These are phyloP conservation scores for Sylvicapra grimmia DNA, from an alignment of 2,113 vertebrate species.

Conservation along the genomic window DNA sequence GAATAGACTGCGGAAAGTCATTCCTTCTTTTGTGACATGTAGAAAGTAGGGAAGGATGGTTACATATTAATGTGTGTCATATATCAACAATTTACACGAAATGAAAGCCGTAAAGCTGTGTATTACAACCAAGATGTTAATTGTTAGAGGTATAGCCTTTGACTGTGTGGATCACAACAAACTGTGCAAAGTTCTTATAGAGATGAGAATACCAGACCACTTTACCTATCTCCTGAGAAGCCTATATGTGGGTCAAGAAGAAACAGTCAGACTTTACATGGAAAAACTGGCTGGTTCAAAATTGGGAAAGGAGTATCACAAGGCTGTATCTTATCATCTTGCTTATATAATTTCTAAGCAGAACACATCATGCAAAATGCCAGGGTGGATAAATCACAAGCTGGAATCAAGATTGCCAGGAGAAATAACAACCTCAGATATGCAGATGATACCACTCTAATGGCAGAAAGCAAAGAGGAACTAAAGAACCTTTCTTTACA, in stretches of 20 bases:
- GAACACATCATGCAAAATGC: background rate
- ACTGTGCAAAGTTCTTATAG: background rate
- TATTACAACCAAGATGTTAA: background rate
- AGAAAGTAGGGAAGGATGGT: background rate
- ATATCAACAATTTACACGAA: background rate
- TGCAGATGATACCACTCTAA: background rate
- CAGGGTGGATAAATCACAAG: background rate
- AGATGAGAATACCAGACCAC: background rate
- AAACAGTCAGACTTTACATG: background rate
- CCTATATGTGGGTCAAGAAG: background rate
- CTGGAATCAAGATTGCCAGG: background rate
- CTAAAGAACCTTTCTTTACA: background rate
- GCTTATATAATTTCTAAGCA: background rate
- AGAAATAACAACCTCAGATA: background rate
- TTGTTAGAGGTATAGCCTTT: background rate
- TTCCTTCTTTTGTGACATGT: background rate
- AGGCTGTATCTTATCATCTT: background rate
- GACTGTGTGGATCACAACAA: background rate
- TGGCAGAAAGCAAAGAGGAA: background rate
- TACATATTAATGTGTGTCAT: background rate
- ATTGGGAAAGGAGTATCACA: background rate
- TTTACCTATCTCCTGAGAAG: background rate
- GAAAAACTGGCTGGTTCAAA: background rate
- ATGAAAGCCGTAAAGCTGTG: background rate
- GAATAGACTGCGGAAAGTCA: background rate